Conservation (phyloP, 2,113 vertebrate species). For the Muntiacus muntjak region DNA sequence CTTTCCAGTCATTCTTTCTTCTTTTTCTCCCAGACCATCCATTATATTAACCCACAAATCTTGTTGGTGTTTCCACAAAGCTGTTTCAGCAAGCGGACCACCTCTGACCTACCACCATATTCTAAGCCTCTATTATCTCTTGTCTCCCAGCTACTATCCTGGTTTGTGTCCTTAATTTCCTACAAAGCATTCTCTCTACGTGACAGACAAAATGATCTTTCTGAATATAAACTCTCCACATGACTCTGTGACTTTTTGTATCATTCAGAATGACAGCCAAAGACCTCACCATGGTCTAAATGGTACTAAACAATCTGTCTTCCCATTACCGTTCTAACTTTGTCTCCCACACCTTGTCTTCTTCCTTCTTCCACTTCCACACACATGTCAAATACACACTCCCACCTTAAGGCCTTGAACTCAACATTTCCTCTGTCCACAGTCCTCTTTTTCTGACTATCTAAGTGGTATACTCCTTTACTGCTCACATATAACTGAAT, state of each 20-base stretch:
- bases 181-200: background rate
- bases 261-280: background rate
- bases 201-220: background rate
- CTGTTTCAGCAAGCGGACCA: background rate
- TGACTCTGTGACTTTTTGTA: background rate
- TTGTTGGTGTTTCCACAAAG: background rate
- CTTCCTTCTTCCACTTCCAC: background rate
- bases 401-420: background rate
- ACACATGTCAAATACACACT: background rate
- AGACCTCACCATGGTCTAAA: background rate
- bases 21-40: background rate
- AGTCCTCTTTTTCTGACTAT: background rate
- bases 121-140: background rate
- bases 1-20: background rate
- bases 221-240: background rate
- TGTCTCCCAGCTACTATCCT: background rate
- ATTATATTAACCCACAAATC: background rate
- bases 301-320: background rate
- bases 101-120: background rate
- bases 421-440: background rate
- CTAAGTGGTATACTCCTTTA: background rate
- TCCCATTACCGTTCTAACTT: background rate
- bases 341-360: background rate
- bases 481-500: background rate
- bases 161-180: background rate